Conservation (phyloP, 2,797 vertebrate genomes). For the Avahi laniger region DNA sequence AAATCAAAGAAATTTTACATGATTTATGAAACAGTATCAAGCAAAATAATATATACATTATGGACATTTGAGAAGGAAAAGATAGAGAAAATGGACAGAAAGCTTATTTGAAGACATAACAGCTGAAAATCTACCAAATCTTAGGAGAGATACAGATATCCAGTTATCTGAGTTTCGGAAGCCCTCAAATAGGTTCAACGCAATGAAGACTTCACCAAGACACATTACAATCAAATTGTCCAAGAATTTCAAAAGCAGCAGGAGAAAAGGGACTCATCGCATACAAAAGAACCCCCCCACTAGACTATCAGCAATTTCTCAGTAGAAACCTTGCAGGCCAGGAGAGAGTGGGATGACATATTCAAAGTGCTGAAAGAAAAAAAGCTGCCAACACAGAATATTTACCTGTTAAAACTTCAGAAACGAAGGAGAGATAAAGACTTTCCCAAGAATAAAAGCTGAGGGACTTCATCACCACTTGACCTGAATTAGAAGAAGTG, state of each 20-base stretch:
- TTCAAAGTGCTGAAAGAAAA: neutral
- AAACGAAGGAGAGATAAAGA: neutral
- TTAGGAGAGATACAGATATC: neutral
- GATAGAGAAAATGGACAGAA: neutral
- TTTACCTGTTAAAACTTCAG: neutral
- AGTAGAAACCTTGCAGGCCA: neutral
- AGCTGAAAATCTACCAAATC: neutral
- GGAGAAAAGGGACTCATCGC: neutral
- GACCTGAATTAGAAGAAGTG: neutral
- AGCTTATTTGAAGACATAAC: neutral
- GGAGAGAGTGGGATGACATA: neutral
- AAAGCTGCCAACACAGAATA: neutral
- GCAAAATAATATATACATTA: neutral
- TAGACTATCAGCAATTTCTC: neutral
- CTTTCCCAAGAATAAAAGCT: neutral
- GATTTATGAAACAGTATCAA: too few relatives aligned
- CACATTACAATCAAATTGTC: neutral
- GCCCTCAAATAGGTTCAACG: neutral
- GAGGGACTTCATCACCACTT: neutral
- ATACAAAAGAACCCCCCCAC: neutral
- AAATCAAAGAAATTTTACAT: neutral
- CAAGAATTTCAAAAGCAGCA: neutral
- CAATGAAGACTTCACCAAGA: neutral
- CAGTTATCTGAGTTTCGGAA: neutral
- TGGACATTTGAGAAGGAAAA: neutral